Conservation (phyloP, 2,797 vertebrate genomes). For the Novumbra hubbsi region DNA sequence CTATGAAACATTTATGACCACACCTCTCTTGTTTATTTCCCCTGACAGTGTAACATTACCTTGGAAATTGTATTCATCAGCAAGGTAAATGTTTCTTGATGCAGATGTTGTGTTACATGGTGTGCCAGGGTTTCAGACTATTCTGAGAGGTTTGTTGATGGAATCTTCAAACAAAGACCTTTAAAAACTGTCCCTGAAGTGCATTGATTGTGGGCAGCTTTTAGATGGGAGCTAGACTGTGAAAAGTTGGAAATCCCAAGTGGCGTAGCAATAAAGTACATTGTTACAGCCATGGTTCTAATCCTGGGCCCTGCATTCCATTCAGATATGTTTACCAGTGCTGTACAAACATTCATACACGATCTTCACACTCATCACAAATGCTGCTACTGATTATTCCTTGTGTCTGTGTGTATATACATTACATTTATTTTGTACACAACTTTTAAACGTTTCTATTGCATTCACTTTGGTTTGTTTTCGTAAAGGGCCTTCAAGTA, state of each 20-base stretch:
- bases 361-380: too few species aligned
- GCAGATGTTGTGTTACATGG: constrained; percentile 21
- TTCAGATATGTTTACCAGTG: too few species aligned
- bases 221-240: neutral
- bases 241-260: neutral
- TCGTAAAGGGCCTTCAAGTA: too few species aligned
- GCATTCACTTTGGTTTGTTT: too few species aligned
- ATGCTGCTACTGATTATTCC: too few species aligned
- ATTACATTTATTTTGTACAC: too few species aligned
- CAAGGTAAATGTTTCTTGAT: constrained; percentile 11
- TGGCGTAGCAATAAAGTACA: too few species aligned
- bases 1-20: constrained; percentile 21
- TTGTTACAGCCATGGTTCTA: too few species aligned
- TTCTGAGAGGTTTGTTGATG: neutral
- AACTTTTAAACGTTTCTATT: too few species aligned
- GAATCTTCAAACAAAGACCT: constrained; percentile 14
- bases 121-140: neutral
- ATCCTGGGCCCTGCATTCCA: too few species aligned
- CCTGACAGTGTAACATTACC: neutral
- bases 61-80: constrained; percentile 15
- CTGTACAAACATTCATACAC: too few species aligned
- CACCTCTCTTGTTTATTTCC: constrained; percentile 18
- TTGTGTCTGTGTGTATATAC: too few species aligned
- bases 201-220: neutral
- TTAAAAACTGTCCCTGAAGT: neutral